A percentile compares a stretch with the other conserved stretches of the same genome.
phyloP scores from a whole-genome alignment of 2,113 vertebrate species.

The Phycodurus eques region DNA sequence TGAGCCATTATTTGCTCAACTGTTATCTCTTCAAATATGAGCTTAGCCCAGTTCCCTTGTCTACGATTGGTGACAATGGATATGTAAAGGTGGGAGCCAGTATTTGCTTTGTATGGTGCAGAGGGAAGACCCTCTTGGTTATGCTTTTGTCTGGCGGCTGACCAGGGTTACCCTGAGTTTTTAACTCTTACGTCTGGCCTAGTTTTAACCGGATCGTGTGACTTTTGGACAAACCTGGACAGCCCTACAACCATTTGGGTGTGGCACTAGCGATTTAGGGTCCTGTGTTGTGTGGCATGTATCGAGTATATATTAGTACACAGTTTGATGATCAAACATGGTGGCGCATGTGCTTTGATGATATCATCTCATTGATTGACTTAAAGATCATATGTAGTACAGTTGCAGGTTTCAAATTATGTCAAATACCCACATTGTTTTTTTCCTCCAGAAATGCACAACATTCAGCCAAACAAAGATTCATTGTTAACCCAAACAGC shows the following conservation, averaged over 20 bases:
- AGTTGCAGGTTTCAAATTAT: background rate
- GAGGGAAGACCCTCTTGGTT: background rate
- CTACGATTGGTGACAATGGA: background rate
- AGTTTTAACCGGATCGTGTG: background rate
- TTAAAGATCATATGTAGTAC: background rate
- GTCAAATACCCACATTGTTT: no score
- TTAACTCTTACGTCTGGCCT: background rate
- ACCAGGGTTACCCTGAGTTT: background rate
- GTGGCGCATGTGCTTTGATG: background rate
- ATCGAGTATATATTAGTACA: background rate
- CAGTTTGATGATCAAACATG: background rate
- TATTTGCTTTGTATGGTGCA: background rate
- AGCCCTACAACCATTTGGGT: background rate
- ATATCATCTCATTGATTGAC: background rate
- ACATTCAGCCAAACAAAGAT: background rate
- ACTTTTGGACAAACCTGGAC: background rate
- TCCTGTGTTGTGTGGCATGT: background rate
- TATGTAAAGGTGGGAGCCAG: background rate
- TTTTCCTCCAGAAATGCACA: background rate
- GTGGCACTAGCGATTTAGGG: background rate
- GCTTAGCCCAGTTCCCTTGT: background rate
- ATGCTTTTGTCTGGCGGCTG: no score
- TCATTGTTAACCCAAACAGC: background rate
- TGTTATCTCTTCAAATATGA: background rate
- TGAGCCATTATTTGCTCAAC: background rate